These are phyloP conservation scores for Bombus difficillimus DNA, from an alignment of 1,140 invertebrate species.

Conservation along the genomic window DNA sequence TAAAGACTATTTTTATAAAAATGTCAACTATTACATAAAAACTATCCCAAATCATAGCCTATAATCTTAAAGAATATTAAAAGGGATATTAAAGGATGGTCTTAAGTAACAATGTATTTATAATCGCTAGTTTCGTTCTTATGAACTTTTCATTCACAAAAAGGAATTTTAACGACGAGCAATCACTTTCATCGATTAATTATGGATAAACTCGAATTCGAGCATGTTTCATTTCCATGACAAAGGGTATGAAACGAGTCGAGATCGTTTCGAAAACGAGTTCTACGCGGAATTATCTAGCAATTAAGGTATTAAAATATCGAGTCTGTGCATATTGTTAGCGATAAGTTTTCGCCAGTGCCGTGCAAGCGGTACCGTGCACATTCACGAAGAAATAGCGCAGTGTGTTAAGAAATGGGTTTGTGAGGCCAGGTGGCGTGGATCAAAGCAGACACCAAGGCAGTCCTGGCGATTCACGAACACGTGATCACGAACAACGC, in stretches of 20 bases:
- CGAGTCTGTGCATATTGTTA: slow-evolving; percentile 26
- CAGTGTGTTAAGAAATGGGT: slow-evolving; percentile 63
- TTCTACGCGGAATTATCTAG: not conserved
- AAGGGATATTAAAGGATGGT: no score
- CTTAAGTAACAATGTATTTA: not conserved
- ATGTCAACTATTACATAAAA: no score
- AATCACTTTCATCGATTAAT: no score
- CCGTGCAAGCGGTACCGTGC: not conserved
- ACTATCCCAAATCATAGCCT: no score
- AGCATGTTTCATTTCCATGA: not conserved
- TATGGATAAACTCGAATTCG: no score
- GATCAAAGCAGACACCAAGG: slow-evolving; percentile 96
- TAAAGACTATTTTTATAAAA: no score
- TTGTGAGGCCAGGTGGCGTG: slow-evolving; percentile 89
- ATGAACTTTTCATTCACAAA: not conserved
- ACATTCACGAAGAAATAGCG: not conserved
- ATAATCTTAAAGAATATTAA: no score
- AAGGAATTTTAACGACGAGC: not conserved
- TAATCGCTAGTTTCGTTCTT: not conserved
- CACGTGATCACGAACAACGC: slow-evolving; percentile 96
- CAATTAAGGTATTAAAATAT: not conserved
- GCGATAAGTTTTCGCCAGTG: not conserved
- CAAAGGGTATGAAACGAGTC: not conserved
- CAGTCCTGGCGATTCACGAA: slow-evolving; percentile 95
- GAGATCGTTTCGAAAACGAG: not conserved